Conservation (phyloP, 2,797 vertebrate genomes). For the Leuciscus waleckii region DNA sequence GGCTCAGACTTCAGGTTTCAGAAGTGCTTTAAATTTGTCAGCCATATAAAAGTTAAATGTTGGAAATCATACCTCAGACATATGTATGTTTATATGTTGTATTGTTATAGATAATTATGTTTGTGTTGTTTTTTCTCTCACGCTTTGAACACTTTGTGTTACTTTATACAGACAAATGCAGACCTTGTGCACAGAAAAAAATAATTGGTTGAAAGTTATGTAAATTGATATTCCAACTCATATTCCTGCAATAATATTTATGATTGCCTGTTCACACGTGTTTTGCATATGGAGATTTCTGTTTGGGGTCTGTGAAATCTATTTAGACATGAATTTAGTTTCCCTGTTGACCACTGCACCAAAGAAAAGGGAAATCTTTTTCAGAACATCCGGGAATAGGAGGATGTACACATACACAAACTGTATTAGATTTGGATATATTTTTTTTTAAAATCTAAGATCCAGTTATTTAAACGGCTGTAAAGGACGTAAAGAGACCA, state of each 20-base stretch:
- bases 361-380: conserved; percentile 37
- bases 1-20: background rate
- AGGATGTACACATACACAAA: conserved; percentile 6
- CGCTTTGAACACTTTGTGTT: background rate
- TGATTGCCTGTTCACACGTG: background rate
- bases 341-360: conserved; percentile 9
- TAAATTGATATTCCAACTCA: background rate
- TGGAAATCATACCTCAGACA: background rate
- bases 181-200: background rate
- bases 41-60: background rate
- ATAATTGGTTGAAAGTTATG: background rate
- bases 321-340: conserved; percentile 14
- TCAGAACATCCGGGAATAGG: conserved; percentile 50
- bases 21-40: background rate
- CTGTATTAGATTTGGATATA: background rate
- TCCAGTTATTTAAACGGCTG: background rate
- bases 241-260: background rate
- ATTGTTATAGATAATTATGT: too few species aligned
- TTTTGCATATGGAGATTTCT: background rate
- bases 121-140: background rate
- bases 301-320: conserved; percentile 33
- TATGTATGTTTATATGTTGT: background rate
- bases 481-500: background rate
- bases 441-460: background rate
- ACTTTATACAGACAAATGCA: background rate